Percentiles rank a stretch among this genome's conserved stretches.
phyloP scores from a whole-genome alignment of 2,113 vertebrate species.

The Eublepharis macularius region DNA sequence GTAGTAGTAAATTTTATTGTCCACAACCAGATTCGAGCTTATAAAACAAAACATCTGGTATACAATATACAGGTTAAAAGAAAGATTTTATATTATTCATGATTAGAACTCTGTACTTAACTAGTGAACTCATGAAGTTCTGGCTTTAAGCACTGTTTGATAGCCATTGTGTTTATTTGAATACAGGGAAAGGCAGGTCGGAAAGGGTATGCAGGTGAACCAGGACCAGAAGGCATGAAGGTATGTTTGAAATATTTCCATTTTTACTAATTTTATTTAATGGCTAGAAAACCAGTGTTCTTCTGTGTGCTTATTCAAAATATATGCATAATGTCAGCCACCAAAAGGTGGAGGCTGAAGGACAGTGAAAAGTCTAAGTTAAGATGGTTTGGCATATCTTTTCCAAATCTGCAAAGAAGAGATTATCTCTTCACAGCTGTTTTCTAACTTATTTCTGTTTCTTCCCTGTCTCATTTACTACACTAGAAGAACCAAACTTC shows the following conservation, averaged over 20 bases:
- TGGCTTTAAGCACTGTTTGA: not conserved
- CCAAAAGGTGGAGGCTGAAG: not conserved
- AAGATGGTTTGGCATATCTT: not conserved
- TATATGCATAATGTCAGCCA: not conserved
- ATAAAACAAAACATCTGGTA: too few relatives aligned
- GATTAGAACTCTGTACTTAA: too few relatives aligned
- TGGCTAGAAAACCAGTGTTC: not conserved
- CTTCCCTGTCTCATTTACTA: too few relatives aligned
- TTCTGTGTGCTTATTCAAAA: not conserved
- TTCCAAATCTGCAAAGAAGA: not conserved
- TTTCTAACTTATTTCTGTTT: not conserved
- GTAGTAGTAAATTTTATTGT: too few relatives aligned
- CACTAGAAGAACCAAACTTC: too few relatives aligned
- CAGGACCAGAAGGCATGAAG: conserved; percentile 86
- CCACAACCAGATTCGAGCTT: too few relatives aligned
- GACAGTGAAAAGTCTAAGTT: not conserved
- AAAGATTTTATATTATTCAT: too few relatives aligned
- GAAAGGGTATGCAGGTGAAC: conserved; percentile 87
- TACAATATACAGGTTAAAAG: too few relatives aligned
- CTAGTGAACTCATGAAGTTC: not conserved
- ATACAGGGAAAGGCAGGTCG: conserved; percentile 88
- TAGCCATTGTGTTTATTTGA: conserved; percentile 7
- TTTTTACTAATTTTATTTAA: not conserved
- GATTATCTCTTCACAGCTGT: not conserved
- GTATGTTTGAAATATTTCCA: conserved; percentile 62